These are phyloP conservation scores for Liolophura sinensis DNA, from an alignment of 1,140 invertebrate species.

Conservation along the genomic window DNA sequence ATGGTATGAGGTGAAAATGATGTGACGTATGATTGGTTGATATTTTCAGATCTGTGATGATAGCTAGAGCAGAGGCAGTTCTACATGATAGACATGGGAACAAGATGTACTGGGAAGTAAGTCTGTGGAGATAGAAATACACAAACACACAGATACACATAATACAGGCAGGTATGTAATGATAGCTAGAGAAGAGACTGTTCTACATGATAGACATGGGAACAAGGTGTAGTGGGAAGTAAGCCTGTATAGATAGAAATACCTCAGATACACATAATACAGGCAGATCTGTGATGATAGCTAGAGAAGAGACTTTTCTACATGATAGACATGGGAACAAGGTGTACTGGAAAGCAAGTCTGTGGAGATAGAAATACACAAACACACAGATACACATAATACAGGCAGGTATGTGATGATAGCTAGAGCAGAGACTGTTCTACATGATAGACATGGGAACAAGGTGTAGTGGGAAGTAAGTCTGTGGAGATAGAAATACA, in stretches of 20 bases:
- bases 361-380: constrained; percentile 2
- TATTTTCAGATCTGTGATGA: constrained; percentile 69
- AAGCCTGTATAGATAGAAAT: constrained; percentile 24
- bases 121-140: constrained; percentile 8
- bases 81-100: constrained; percentile 87
- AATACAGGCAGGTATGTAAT: constrained; percentile 12
- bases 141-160: background rate
- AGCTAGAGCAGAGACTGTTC: constrained; percentile 50
- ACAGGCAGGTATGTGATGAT: constrained; percentile 14
- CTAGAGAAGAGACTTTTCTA: constrained; percentile 61
- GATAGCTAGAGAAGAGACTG: constrained; percentile 19
- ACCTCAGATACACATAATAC: background rate
- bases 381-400: background rate
- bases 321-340: constrained; percentile 83
- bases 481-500: constrained; percentile 4
- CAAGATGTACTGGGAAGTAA: constrained; percentile 78
- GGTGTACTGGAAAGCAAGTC: constrained; percentile 78
- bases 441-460: constrained; percentile 86
- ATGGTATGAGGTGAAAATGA: too few relatives aligned
- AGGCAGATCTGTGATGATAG: constrained; percentile 16
- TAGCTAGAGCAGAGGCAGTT: constrained; percentile 86
- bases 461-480: constrained; percentile 78
- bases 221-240: constrained; percentile 81
- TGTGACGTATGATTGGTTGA: too few relatives aligned
- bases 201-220: constrained; percentile 86